phyloP scores from a whole-genome alignment of 2,888 invertebrate genomes.

The Coenonympha arcania region DNA sequence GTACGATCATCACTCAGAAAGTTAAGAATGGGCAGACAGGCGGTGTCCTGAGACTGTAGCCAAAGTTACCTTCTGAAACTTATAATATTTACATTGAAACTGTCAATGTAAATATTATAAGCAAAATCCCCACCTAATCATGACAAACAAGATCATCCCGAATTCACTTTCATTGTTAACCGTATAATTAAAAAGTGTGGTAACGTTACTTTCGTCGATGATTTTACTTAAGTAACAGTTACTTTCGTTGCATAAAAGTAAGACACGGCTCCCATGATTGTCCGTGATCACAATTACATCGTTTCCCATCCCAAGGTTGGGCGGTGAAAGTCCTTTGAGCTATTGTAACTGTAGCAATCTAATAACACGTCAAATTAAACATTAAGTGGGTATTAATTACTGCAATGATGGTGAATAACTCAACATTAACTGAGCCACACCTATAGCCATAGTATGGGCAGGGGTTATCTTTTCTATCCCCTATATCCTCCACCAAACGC shows the following conservation, averaged over 20 bases:
- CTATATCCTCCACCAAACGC: too few species aligned
- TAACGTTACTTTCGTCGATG: slow-evolving; percentile 26
- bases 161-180: slow-evolving; percentile 1
- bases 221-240: slow-evolving; percentile 39
- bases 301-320: slow-evolving; percentile 39
- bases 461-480: too few species aligned
- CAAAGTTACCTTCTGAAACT: too few species aligned
- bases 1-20: too few species aligned
- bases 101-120: too few species aligned
- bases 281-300: slow-evolving; percentile 33
- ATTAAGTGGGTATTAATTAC: neutral
- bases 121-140: too few species aligned
- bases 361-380: neutral
- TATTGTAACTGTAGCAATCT: slow-evolving; percentile 28
- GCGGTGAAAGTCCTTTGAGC: slow-evolving; percentile 34
- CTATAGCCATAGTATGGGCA: too few species aligned
- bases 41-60: too few species aligned
- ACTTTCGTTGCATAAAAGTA: slow-evolving; percentile 69
- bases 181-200: slow-evolving; percentile 26
- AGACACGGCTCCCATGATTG: slow-evolving; percentile 42
- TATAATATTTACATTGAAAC: too few species aligned
- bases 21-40: too few species aligned
- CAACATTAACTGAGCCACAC: too few species aligned
- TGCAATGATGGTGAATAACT: neutral
- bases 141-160: neutral